Percentiles rank a stretch among this genome's conserved stretches.
phyloP scores from a whole-genome alignment of 1,140 invertebrate species.

The Calephelis virginiensis region DNA sequence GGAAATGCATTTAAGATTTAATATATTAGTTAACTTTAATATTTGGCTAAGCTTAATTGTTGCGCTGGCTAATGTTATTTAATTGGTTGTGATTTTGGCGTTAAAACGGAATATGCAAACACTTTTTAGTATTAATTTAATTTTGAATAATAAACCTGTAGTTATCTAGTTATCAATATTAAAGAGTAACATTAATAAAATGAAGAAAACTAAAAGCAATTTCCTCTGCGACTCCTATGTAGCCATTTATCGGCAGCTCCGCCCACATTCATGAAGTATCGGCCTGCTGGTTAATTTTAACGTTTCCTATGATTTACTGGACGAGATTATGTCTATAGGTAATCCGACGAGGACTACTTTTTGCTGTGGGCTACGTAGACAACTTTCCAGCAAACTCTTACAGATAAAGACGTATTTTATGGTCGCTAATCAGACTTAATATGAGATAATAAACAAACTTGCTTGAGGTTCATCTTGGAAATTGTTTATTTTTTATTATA shows the following conservation, averaged over 20 bases:
- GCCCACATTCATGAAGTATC: slow-evolving; percentile 31
- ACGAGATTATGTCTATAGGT: slow-evolving; percentile 52
- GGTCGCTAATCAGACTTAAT: too few relatives aligned
- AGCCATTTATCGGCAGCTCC: slow-evolving; percentile 45
- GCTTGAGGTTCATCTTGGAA: too few relatives aligned
- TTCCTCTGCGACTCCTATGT: slow-evolving; percentile 16
- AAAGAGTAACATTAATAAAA: slow-evolving; percentile 16
- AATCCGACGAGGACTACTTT: slow-evolving; percentile 48
- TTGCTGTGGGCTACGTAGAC: slow-evolving; percentile 47
- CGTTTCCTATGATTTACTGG: slow-evolving; percentile 59
- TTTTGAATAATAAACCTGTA: background rate
- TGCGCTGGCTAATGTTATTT: too few relatives aligned
- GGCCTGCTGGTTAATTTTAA: slow-evolving; percentile 36
- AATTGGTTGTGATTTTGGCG: too few relatives aligned
- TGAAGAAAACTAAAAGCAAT: slow-evolving; percentile 19
- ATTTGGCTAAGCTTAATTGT: too few relatives aligned
- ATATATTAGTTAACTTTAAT: too few relatives aligned
- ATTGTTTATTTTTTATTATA: too few relatives aligned
- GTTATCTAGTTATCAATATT: slow-evolving; percentile 2
- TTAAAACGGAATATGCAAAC: too few relatives aligned
- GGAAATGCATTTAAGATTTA: too few relatives aligned
- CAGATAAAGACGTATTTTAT: background rate
- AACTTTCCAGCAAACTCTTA: slow-evolving; percentile 38
- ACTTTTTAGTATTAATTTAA: too few relatives aligned
- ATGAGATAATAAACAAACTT: too few relatives aligned